Base-by-base conservation (phyloP, 2,888 invertebrate genomes). In the Drosophila colorata region DNA sequence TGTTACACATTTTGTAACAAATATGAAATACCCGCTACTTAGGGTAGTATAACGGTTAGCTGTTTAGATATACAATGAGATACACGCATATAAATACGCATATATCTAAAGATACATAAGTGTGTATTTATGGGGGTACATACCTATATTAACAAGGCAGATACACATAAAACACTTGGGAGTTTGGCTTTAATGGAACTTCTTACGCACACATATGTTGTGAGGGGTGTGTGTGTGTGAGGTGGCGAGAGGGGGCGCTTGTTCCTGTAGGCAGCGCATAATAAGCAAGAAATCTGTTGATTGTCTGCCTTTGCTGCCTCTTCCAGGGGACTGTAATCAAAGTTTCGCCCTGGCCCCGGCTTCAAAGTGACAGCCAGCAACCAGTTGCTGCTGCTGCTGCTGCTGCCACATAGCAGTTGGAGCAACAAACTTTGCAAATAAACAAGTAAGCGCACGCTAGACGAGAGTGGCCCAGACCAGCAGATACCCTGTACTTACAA, bases 261-360 rank as follows among this genome's bases (percentile, higher is more conserved):
- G 9, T 46, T 61, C 47, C 38, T 67, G 25, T 48, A 66, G 74
- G 71, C 70, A 69, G 71, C 85, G 72, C 74, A 81, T 85, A 81
- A 85, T 85, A 77, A 80, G 78, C 78, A 78, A 75, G 75, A 85
- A 81, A 81, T 84, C 80, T 76, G 84, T 79, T 79, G 80, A 71
- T 76, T 71, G 79, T 69, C 53, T 60, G 52, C 14, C 28, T n/a
- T 33, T 14, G 13, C 13, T 20, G 48, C 38, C 18, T 33, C 18
- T 8, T 49, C 25, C 76, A 20, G 57, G 61, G 55, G 56, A 69
- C 40, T 64, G 63, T 78, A 81, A 78, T 81, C 77, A 78, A 78
- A 78, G 74, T 81, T 78, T 81, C 47, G 38, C 20, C 68, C 57
- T 38, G 57, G n/a, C 41, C 28, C 35, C 41, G 31, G 38, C 53